phyloP scores from a whole-genome alignment of 2,113 vertebrate genomes.

The Scolopax mira region DNA sequence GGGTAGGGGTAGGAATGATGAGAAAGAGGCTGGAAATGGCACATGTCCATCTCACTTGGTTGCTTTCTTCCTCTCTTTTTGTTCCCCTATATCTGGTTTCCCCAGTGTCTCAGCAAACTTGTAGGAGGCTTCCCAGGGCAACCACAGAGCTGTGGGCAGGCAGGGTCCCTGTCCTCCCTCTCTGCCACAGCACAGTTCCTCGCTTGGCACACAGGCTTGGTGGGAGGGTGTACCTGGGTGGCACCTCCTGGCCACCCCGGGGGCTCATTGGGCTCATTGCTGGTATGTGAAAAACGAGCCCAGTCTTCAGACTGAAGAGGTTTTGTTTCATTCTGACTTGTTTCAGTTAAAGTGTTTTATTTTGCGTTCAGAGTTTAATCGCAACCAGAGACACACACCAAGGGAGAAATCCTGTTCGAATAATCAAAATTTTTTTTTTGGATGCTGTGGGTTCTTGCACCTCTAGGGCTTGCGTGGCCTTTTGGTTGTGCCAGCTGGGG shows the following conservation, averaged over 20 bases:
- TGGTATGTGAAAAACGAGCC: rapidly evolving
- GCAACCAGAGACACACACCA: background rate
- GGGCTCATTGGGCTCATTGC: rapidly evolving
- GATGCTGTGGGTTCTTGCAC: background rate
- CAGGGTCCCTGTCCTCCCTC: rapidly evolving
- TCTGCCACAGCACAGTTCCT: background rate
- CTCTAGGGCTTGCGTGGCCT: background rate
- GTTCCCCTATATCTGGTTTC: background rate
- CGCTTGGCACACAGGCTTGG: rapidly evolving
- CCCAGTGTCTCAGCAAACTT: background rate
- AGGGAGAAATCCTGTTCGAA: background rate
- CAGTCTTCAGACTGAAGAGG: background rate
- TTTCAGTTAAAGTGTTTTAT: background rate
- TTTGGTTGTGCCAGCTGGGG: background rate
- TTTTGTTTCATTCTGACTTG: background rate
- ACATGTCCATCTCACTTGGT: background rate
- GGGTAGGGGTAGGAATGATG: background rate
- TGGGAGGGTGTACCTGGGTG: background rate
- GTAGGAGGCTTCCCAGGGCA: background rate
- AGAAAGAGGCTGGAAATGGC: background rate
- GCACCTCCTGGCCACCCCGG: rapidly evolving
- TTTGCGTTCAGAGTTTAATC: background rate
- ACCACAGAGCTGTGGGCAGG: background rate
- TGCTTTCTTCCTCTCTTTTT: background rate
- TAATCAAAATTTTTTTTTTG: background rate